A percentile compares a stretch with the other conserved stretches of the same genome.
Conservation (phyloP, 2,888 invertebrate species). For the Perizoma flavofasciatum region DNA sequence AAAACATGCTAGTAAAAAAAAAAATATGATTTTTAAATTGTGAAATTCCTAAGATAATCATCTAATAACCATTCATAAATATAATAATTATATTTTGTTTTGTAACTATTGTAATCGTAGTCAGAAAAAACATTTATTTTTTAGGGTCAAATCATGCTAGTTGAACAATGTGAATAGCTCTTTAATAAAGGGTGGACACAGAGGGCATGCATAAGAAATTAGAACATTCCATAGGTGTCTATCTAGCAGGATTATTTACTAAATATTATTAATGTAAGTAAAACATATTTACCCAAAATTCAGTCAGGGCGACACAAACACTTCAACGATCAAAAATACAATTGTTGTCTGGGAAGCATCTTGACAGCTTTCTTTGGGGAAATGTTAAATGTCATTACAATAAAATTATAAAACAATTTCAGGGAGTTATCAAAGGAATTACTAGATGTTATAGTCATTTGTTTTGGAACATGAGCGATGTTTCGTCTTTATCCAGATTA, state of each 20-base stretch:
- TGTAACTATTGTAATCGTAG: slow-evolving; percentile 40
- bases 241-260: slow-evolving; percentile 74
- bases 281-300: slow-evolving; percentile 82
- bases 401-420: not conserved
- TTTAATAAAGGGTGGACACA: slow-evolving; percentile 64
- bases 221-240: slow-evolving; percentile 78
- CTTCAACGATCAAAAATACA: slow-evolving; percentile 70
- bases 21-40: slow-evolving; percentile 40
- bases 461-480: slow-evolving; percentile 11
- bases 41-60: slow-evolving; percentile 42
- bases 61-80: slow-evolving; percentile 52
- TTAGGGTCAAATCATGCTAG: slow-evolving; percentile 64
- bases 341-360: slow-evolving; percentile 74
- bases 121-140: slow-evolving; percentile 9
- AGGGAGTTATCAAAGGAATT: slow-evolving; percentile 9
- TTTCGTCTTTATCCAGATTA: too few relatives aligned
- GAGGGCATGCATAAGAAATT: slow-evolving; percentile 76
- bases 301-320: slow-evolving; percentile 80
- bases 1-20: slow-evolving; percentile 55
- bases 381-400: slow-evolving; percentile 34
- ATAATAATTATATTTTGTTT: slow-evolving; percentile 37
- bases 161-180: slow-evolving; percentile 58
- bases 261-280: slow-evolving; percentile 73
- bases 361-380: slow-evolving; percentile 79
- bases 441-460: slow-evolving; percentile 14